A percentile compares a stretch with the other conserved stretches of the same genome.
Evolutionary conservation across 2,888 invertebrate genomes (phyloP).

Genomic region (Linnaemya tessellans): DNA sequence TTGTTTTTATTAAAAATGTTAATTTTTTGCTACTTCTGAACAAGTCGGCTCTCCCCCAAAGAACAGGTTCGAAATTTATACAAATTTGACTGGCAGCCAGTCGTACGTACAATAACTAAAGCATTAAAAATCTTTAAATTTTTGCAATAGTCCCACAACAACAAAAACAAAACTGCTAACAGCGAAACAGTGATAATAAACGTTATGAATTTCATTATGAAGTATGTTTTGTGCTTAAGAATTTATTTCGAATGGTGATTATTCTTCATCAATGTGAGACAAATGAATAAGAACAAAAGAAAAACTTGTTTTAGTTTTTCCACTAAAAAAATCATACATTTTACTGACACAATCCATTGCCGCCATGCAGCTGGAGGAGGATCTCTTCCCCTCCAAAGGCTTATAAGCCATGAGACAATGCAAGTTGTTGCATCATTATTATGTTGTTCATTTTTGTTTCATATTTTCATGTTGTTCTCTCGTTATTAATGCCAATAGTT

Average conservation of each 20-base stretch:
- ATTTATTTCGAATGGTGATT: slow-evolving; percentile 17
- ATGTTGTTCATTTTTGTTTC: slow-evolving; percentile 58
- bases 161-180: background rate
- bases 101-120: background rate
- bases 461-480: background rate
- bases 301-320: slow-evolving; percentile 54
- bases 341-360: slow-evolving; percentile 45
- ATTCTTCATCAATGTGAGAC: background rate
- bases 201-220: slow-evolving; percentile 15
- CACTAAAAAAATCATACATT: background rate
- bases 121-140: slow-evolving; percentile 12
- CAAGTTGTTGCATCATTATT: background rate
- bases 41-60: background rate
- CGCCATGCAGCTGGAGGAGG: slow-evolving; percentile 33
- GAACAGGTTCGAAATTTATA: slow-evolving; percentile 30
- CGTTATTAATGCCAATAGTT: slow-evolving; percentile 47
- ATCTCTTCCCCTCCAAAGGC: background rate
- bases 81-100: background rate
- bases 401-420: background rate
- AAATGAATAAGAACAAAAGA: background rate
- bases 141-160: background rate
- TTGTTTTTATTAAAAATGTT: too few species aligned
- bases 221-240: slow-evolving; percentile 8
- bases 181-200: slow-evolving; percentile 33
- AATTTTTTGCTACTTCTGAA: background rate